phyloP scores from a whole-genome alignment of 2,797 vertebrate genomes.

The Mormyrops boulengeri region DNA sequence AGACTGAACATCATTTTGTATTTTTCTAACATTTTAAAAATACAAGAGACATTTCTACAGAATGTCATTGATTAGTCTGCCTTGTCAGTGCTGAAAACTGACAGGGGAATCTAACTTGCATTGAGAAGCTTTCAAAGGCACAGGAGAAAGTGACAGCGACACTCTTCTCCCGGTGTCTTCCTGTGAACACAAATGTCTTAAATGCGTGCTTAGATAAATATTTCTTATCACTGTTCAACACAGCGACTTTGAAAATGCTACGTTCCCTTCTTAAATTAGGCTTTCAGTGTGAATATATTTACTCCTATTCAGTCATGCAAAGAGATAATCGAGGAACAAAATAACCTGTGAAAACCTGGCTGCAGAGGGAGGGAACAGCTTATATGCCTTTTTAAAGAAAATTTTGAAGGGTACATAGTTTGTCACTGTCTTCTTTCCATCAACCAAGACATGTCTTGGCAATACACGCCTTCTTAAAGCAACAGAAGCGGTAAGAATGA shows the following conservation, averaged over 20 bases:
- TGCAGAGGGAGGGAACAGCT: neutral
- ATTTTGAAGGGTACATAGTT: neutral
- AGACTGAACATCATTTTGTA: neutral
- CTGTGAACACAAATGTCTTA: neutral
- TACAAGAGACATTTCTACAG: neutral
- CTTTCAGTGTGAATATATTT: neutral
- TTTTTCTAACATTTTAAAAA: neutral
- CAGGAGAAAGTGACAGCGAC: neutral
- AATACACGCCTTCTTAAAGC: conserved; percentile 32
- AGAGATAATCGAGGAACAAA: neutral
- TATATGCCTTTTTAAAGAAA: neutral
- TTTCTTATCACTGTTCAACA: conserved; percentile 3
- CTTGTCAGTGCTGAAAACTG: neutral
- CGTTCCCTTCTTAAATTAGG: neutral
- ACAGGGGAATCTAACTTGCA: neutral
- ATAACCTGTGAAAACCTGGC: conserved; percentile 1
- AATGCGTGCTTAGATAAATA: neutral
- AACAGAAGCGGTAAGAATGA: neutral
- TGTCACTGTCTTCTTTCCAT: conserved; percentile 52
- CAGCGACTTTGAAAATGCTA: neutral
- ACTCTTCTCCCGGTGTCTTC: neutral
- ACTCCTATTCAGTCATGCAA: neutral
- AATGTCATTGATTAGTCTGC: conserved; percentile 10
- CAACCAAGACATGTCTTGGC: conserved; percentile 62
- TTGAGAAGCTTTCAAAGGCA: neutral